These are phyloP conservation scores for Syritta pipiens DNA, from an alignment of 2,888 invertebrate genomes.

Conservation along the genomic window DNA sequence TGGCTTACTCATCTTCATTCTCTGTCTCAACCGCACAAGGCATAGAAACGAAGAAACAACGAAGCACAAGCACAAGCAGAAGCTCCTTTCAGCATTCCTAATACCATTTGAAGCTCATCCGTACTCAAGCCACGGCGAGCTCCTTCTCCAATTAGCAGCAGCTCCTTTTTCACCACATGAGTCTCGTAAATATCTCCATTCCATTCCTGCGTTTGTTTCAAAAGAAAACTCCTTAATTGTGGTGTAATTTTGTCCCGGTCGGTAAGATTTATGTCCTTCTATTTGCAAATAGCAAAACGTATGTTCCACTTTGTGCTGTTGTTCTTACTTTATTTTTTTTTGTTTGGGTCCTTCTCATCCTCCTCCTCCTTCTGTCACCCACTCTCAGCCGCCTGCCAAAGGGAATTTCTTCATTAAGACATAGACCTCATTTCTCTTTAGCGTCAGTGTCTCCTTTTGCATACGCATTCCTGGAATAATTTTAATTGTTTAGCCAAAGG, in stretches of 20 bases:
- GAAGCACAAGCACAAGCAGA: conserved; percentile 16
- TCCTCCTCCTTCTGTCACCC: not conserved
- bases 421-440: conserved; percentile 51
- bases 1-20: conserved; percentile 53
- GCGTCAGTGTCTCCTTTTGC: conserved; percentile 37
- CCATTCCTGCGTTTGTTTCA: conserved; percentile 49
- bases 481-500: conserved; percentile 66
- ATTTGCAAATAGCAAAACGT: conserved; percentile 64
- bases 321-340: not conserved
- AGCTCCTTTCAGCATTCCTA: conserved; percentile 52
- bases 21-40: conserved; percentile 25
- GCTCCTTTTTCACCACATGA: conserved; percentile 67
- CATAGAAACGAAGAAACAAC: too few relatives aligned
- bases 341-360: too few relatives aligned
- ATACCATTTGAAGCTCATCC: conserved; percentile 57
- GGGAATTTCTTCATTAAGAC: conserved; percentile 66
- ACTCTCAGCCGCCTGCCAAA: conserved; percentile 5
- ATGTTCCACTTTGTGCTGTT: conserved; percentile 24
- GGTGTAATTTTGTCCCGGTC: conserved; percentile 64
- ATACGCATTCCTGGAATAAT: conserved; percentile 65
- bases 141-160: conserved; percentile 62
- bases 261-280: conserved; percentile 65
- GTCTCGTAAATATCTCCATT: conserved; percentile 64
- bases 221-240: conserved; percentile 69
- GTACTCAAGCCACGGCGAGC: conserved; percentile 6